Evolutionary conservation across 1,140 invertebrate genomes (phyloP), one percentile per base, ranked within the genome.

Genomic region (Drosophila kohkoa): DNA sequence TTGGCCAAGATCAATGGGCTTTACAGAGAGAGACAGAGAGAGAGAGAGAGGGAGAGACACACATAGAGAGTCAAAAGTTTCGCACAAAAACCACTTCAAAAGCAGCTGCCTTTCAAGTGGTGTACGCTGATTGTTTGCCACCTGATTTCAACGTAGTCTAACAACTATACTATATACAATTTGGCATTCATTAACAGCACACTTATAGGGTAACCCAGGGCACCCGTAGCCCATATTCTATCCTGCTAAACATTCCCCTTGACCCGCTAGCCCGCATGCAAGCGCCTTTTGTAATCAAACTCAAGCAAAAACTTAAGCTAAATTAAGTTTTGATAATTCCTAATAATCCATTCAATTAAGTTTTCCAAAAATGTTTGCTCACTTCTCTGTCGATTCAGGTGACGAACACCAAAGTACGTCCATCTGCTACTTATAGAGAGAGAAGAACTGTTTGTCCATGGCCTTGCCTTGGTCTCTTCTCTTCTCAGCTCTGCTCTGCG

Each of bases 241-340:
- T 25, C 3, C 35, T 8, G 10, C 8, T 11, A 10, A 38, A 38
- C 35, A 10, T 32, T 45, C 30, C 41, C 48, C 41, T 0, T 15
- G 5, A 25, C 46, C 6, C 32, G 5, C 0, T 38, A 35, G 59
- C 80, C 79, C 63, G 74, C 74, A 76, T 67, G 1, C 30, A 46
- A 11, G 52, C 54, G 55, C 32, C 75, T 67, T 74, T 74, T 48
- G 59, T 64, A 49, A 74, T 49, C 64, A 58, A 38, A 45, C 54
- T 32, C 16, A 32, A 48, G 41, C 20, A 59, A 67, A 25, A 38
- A 70, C 77, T 79, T 87, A 73, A 90, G 82, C 82, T 85, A 88
- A 91, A 91, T 88, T 88, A 91, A 91, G 88, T 91, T 91, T 77
- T 78, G 76, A 91, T 91, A 91, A 91, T 90, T 88, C 88, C 83